Percentiles rank a stretch among this genome's conserved stretches.
phyloP scores from a whole-genome alignment of 2,113 vertebrate species.

The Myotis lucifugus region DNA sequence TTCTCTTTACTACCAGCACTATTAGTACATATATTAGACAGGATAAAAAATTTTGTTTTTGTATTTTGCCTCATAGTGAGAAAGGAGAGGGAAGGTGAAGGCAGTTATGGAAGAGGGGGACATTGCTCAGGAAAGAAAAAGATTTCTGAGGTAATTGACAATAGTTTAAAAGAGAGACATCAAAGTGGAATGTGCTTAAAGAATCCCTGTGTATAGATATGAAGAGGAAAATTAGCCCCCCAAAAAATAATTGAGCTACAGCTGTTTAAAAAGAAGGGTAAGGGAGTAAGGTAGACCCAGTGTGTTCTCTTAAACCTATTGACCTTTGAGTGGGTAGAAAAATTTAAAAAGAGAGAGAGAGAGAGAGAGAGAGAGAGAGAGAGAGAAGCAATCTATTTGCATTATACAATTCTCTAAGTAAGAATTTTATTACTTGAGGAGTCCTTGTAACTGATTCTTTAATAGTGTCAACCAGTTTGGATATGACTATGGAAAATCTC shows the following conservation, averaged over 20 bases:
- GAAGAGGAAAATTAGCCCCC: neutral
- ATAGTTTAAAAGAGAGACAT: neutral
- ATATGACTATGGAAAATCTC: neutral
- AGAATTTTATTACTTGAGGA: slow-evolving; percentile 1
- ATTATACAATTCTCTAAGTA: neutral
- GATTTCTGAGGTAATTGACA: neutral
- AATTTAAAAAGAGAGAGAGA: neutral
- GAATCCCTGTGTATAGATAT: neutral
- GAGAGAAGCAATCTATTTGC: neutral
- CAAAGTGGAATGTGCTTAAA: neutral
- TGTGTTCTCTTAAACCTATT: neutral
- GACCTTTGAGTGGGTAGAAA: neutral
- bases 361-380: neutral
- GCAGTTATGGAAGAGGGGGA: neutral
- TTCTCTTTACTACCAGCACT: neutral
- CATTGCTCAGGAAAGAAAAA: neutral
- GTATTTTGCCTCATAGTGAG: neutral
- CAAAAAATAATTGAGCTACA: neutral
- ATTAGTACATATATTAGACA: neutral
- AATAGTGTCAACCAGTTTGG: neutral
- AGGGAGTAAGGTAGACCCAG: neutral
- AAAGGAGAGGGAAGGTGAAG: neutral
- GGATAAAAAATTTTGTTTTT: neutral
- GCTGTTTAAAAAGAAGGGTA: neutral
- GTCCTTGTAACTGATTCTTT: neutral